Conservation (phyloP, 2,888 invertebrate genomes). For the Noctua janthina region DNA sequence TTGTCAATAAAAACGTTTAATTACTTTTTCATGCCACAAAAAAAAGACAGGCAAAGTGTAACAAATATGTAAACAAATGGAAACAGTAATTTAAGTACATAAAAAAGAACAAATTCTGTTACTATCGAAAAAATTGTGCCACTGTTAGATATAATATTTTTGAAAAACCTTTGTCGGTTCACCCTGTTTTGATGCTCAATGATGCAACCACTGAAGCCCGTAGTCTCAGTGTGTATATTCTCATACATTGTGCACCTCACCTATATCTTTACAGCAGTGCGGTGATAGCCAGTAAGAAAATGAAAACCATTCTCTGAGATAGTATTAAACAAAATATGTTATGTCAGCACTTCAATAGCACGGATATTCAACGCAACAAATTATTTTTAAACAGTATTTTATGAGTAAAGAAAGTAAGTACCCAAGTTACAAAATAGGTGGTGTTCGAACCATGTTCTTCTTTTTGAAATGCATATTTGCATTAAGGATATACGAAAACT, state of each 20-base stretch:
- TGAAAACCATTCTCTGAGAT: background rate
- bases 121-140: background rate
- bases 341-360: background rate
- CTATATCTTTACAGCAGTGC: conserved; percentile 1
- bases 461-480: conserved; percentile 47
- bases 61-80: background rate
- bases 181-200: conserved; percentile 19
- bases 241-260: conserved; percentile 19
- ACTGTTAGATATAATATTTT: background rate
- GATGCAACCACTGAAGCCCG: conserved; percentile 39
- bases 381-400: background rate
- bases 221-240: conserved; percentile 7
- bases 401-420: background rate
- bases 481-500: conserved; percentile 17
- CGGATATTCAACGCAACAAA: background rate
- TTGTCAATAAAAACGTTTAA: background rate
- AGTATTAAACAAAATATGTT: background rate
- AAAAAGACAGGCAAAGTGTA: background rate
- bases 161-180: background rate
- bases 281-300: conserved; percentile 5
- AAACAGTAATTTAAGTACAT: background rate
- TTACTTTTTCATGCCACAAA: background rate
- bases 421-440: conserved; percentile 19
- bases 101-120: background rate
- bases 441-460: conserved; percentile 19